These are phyloP conservation scores for Drosophila parvula DNA, from an alignment of 1,140 invertebrate genomes.

Conservation along the genomic window DNA sequence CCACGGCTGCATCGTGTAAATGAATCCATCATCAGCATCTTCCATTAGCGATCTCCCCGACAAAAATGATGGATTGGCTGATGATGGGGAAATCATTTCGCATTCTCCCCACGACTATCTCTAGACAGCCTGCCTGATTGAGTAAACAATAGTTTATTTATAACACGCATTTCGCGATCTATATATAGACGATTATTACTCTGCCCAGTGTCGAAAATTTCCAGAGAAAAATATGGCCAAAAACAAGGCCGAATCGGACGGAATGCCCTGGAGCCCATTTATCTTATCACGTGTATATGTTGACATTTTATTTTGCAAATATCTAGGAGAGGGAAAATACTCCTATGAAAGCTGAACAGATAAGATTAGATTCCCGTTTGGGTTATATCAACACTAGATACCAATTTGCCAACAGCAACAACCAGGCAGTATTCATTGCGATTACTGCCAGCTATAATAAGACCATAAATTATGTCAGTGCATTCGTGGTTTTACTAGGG, in stretches of 20 bases:
- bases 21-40: slow-evolving; percentile 64
- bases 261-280: slow-evolving; percentile 9
- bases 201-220: slow-evolving; percentile 20
- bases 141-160: slow-evolving; percentile 42
- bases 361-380: slow-evolving; percentile 42
- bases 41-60: slow-evolving; percentile 30
- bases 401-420: slow-evolving; percentile 8
- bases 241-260: slow-evolving; percentile 17
- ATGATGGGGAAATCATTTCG: slow-evolving; percentile 4
- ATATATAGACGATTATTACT: slow-evolving; percentile 36
- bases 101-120: slow-evolving; percentile 18
- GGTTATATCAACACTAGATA: slow-evolving; percentile 42
- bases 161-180: slow-evolving; percentile 15
- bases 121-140: neutral
- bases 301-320: slow-evolving; percentile 52
- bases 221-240: slow-evolving; percentile 27
- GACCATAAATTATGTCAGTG: slow-evolving; percentile 7
- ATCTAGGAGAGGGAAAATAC: slow-evolving; percentile 13
- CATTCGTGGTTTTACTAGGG: slow-evolving; percentile 2
- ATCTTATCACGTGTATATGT: slow-evolving; percentile 41
- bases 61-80: slow-evolving; percentile 37
- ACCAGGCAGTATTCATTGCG: neutral
- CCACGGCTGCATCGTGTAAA: slow-evolving; percentile 33
- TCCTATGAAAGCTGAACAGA: slow-evolving; percentile 10
- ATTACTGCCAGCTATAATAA: slow-evolving; percentile 8